Base-by-base conservation (phyloP, 1,140 invertebrate species). In the Megalopta genalis region DNA sequence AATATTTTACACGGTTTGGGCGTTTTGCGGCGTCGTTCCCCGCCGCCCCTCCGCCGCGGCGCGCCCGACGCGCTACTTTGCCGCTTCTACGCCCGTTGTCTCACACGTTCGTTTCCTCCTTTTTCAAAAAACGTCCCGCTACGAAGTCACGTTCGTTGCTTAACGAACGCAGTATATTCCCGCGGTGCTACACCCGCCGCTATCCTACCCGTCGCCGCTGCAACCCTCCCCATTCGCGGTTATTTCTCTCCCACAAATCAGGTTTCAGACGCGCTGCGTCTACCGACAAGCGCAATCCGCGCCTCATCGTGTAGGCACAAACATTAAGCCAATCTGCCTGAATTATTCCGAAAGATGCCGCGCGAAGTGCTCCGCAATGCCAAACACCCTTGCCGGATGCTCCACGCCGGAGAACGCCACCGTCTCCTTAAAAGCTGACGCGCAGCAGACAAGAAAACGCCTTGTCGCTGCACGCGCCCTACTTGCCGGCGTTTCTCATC, bases 91-190 rank as follows among this genome's bases (percentile, higher is more conserved):
- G 69, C 81, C 25, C 49, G 10, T n/a, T 74, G 32, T 66, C 70
- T 25, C 46, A 37, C 49, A 49, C 59, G 46, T 21, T 49, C 46
- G 32, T 25, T 21, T 77, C 42, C 37, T 60, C 54, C 52, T 69
- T 59, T 77, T 46, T 59, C 42, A 49, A 72, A 85, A 79, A 74
- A 69, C 57, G 66, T 32, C 75, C 75, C 82, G 69, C 62, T 72
- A 80, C 82, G 82, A 87, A 88, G 88, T 89, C 88, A 89, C 88
- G 88, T 89, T 86, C 84, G 78, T 85, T 82, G 82, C 77, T 82
- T 88, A 89, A 89, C 87, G 84, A 88, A 88, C 77, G 80, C 76
- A 71, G 64, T 75, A 54, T 82, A 75, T 80, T 76, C 83, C 74
- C 57, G 32, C 59, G 27, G 21, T n/a, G 49, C 49, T 6, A 21